These are phyloP conservation scores for Takifugu ocellatus DNA, from an alignment of 2,797 vertebrate species.

Conservation along the genomic window DNA sequence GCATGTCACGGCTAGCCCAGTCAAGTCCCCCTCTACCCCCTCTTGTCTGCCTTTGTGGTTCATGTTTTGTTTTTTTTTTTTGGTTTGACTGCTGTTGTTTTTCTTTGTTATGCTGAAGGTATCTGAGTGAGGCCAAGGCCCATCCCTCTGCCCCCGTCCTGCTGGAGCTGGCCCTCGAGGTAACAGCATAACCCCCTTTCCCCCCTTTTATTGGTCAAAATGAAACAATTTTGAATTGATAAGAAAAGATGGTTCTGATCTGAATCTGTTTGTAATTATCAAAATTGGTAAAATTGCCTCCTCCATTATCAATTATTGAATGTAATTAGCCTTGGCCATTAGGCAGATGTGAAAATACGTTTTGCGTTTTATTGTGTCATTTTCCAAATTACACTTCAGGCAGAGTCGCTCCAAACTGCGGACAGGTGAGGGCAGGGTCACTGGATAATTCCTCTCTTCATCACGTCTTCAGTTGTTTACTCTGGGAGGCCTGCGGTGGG, in stretches of 20 bases:
- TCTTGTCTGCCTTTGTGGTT: constrained; percentile 64
- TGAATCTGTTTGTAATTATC: constrained; percentile 86
- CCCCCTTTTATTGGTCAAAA: constrained; percentile 11
- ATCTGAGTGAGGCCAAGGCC: constrained; percentile 81
- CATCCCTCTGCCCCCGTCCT: constrained; percentile 84
- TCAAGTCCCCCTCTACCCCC: constrained; percentile 72
- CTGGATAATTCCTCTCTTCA: constrained; percentile 50
- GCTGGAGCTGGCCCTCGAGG: constrained; percentile 94
- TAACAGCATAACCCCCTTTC: constrained; percentile 67
- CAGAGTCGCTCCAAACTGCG: constrained; percentile 53
- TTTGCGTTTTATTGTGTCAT: constrained; percentile 71
- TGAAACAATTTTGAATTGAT: constrained; percentile 5
- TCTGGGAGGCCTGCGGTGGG: constrained; percentile 32
- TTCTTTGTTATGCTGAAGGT: constrained; percentile 83
- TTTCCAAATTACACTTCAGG: constrained; percentile 74
- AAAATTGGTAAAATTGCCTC: constrained; percentile 86
- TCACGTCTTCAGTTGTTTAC: constrained; percentile 49
- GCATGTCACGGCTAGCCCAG: constrained; percentile 79
- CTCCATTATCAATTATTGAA: constrained; percentile 89
- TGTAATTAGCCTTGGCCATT: constrained; percentile 80
- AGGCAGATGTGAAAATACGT: constrained; percentile 80
- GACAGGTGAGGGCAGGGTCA: constrained; percentile 69
- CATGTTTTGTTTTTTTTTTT: constrained; percentile 57
- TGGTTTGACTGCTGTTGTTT: constrained; percentile 53
- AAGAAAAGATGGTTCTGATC: constrained; percentile 15